A percentile compares a stretch with the other conserved stretches of the same genome.
Evolutionary conservation across 2,797 vertebrate genomes (phyloP).

Genomic region (Scolopax bukidnonensis): DNA sequence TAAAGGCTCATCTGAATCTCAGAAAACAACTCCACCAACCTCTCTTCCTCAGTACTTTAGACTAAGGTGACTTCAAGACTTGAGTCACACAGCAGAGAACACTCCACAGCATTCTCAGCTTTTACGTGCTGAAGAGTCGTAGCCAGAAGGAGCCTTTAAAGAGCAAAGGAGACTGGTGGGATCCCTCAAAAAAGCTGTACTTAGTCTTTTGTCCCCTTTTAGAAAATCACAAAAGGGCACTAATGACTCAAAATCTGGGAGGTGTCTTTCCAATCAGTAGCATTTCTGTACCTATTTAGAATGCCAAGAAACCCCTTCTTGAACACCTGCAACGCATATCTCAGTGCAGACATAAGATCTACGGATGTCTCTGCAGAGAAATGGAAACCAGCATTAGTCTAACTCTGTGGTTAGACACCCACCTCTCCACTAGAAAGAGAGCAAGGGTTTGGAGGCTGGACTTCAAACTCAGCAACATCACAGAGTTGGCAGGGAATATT

Average conservation of each 20-base stretch:
- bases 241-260: background rate
- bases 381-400: background rate
- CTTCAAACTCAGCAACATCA: background rate
- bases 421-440: background rate
- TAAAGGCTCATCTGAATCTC: background rate
- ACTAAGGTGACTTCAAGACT: background rate
- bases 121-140: background rate
- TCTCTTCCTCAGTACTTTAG: background rate
- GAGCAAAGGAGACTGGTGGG: background rate
- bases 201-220: background rate
- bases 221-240: background rate
- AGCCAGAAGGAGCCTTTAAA: background rate
- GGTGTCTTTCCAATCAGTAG: background rate
- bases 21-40: background rate
- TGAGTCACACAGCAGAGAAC: rapidly evolving
- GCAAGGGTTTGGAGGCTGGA: background rate
- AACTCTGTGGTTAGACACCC: background rate
- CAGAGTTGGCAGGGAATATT: background rate
- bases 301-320: background rate
- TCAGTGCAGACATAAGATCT: background rate
- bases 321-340: background rate
- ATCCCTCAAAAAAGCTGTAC: background rate
- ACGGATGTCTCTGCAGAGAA: background rate
- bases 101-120: background rate
- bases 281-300: background rate